phyloP scores from a whole-genome alignment of 2,888 invertebrate genomes.

The Liposcelis brunnea region DNA sequence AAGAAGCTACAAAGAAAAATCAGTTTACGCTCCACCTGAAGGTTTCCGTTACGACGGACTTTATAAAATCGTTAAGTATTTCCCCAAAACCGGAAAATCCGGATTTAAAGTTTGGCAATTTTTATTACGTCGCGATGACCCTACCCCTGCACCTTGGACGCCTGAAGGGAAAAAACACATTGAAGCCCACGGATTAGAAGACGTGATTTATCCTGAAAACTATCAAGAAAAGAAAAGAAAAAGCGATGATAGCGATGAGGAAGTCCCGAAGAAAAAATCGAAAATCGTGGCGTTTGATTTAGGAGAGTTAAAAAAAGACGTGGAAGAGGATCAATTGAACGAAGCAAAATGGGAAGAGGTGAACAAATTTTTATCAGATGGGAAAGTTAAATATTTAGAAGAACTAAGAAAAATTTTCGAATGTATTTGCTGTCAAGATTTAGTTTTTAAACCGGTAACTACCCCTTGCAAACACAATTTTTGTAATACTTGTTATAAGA shows the following conservation, averaged over 20 bases:
- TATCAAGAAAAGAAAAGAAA: conserved; percentile 17
- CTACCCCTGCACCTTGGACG: conserved; percentile 64
- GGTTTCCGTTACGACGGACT: conserved; percentile 58
- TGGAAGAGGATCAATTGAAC: conserved; percentile 41
- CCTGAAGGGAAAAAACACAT: conserved; percentile 38
- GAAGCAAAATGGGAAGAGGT: conserved; percentile 52
- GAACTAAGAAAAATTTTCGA: conserved; percentile 46
- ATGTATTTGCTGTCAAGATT: conserved; percentile 66
- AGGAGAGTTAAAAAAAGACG: conserved; percentile 27
- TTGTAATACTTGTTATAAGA: conserved; percentile 37
- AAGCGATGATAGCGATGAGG: conserved; percentile 24
- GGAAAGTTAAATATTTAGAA: conserved; percentile 41
- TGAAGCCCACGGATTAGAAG: conserved; percentile 29
- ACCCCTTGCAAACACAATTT: conserved; percentile 58
- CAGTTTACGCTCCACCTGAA: too few species aligned
- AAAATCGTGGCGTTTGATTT: conserved; percentile 26
- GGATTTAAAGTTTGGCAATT: conserved; percentile 70
- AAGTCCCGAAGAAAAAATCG: conserved; percentile 24
- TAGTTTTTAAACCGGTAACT: conserved; percentile 51
- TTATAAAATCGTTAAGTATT: conserved; percentile 73
- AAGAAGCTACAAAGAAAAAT: conserved; percentile 44
- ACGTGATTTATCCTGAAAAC: conserved; percentile 21
- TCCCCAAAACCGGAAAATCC: conserved; percentile 56
- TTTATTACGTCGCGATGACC: conserved; percentile 57
- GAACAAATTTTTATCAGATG: conserved; percentile 27